These are phyloP conservation scores for Proisotoma minuta DNA, from an alignment of 2,888 invertebrate genomes.

Conservation along the genomic window DNA sequence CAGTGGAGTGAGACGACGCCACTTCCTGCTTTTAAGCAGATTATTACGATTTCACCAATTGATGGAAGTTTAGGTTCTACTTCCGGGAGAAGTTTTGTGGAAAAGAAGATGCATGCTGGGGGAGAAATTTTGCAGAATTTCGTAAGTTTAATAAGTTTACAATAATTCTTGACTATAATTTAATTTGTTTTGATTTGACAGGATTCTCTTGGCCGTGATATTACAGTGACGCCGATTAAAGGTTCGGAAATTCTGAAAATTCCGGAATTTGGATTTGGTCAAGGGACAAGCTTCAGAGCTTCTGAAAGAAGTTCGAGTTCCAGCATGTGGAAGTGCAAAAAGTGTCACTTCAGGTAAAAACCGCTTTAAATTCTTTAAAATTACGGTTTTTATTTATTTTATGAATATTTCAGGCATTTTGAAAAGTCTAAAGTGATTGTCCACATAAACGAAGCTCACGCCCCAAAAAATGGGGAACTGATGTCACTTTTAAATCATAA, in stretches of 20 bases:
- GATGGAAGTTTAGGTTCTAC: slow-evolving; percentile 16
- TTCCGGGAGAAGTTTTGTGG: slow-evolving; percentile 33
- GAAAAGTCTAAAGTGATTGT: slow-evolving; percentile 62
- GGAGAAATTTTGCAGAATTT: slow-evolving; percentile 30
- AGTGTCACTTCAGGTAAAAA: slow-evolving; percentile 81
- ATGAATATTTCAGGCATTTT: slow-evolving; percentile 53
- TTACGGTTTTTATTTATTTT: slow-evolving; percentile 51
- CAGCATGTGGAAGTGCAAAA: slow-evolving; percentile 73
- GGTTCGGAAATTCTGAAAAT: too few species aligned
- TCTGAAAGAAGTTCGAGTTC: background rate
- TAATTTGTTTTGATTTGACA: background rate
- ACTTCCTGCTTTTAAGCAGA: slow-evolving; percentile 14
- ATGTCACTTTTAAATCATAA: slow-evolving; percentile 41
- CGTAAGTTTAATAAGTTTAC: background rate
- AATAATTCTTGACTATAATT: background rate
- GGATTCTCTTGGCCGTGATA: background rate
- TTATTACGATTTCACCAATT: slow-evolving; percentile 1
- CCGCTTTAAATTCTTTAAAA: slow-evolving; percentile 47
- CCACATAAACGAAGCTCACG: slow-evolving; percentile 65
- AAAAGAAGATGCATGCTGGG: slow-evolving; percentile 43
- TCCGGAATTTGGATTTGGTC: too few species aligned
- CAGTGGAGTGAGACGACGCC: slow-evolving; percentile 10
- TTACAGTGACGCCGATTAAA: background rate
- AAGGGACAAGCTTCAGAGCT: background rate
- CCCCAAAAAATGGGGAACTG: slow-evolving; percentile 38